These are phyloP conservation scores for Apodemia hepburni DNA, from an alignment of 2,888 invertebrate species.

Conservation along the genomic window DNA sequence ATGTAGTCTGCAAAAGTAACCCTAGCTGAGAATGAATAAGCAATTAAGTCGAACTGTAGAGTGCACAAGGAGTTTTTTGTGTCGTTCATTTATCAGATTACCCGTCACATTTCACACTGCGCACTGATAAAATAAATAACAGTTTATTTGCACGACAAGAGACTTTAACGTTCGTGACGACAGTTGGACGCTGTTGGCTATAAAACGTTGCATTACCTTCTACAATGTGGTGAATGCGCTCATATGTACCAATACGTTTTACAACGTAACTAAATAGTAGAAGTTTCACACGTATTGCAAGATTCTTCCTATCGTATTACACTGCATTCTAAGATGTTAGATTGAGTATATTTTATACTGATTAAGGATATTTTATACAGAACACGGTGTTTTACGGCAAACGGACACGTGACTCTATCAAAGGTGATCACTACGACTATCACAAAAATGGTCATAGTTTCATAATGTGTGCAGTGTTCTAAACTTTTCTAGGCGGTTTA, in stretches of 20 bases:
- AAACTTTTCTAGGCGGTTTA: no score
- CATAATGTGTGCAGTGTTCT: no score
- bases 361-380: no score
- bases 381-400: neutral
- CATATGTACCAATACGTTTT: conserved; percentile 6
- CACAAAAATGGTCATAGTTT: no score
- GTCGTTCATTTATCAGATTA: conserved; percentile 57
- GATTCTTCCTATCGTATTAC: neutral
- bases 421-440: no score
- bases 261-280: conserved; percentile 1
- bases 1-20: conserved; percentile 19
- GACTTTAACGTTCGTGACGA: conserved; percentile 17
- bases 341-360: neutral
- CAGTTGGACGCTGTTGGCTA: conserved; percentile 11
- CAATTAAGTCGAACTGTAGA: conserved; percentile 53
- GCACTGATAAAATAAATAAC: conserved; percentile 49
- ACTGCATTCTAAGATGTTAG: neutral
- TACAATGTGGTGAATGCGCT: conserved; percentile 12
- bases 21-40: conserved; percentile 39
- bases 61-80: conserved; percentile 43
- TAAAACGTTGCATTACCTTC: conserved; percentile 20
- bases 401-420: neutral
- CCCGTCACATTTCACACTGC: conserved; percentile 45
- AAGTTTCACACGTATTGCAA: conserved; percentile 16
- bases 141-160: conserved; percentile 42